These are phyloP conservation scores for Cololabis saira DNA, from an alignment of 2,113 vertebrate species.

Conservation along the genomic window DNA sequence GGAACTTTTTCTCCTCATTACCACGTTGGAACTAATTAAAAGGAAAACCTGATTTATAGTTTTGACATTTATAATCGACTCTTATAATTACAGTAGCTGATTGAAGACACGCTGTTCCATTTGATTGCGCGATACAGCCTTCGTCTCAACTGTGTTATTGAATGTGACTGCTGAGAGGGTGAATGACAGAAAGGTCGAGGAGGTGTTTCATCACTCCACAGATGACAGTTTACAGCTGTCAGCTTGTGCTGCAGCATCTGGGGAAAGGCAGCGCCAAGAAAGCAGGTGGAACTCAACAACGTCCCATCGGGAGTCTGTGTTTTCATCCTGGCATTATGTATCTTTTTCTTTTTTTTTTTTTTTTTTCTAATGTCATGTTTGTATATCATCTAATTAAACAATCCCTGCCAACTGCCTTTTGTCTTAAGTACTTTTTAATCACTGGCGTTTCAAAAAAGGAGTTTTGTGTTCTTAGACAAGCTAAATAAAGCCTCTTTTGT, in stretches of 20 bases:
- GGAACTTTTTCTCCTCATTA: constrained; percentile 22
- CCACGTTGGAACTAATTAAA: constrained; percentile 46
- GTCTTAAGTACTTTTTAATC: background rate
- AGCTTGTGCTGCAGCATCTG: constrained; percentile 20
- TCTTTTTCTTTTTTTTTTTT: constrained; percentile 54
- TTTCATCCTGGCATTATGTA: constrained; percentile 40
- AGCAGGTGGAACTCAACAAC: constrained; percentile 10
- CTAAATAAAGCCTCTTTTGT: no score
- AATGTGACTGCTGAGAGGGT: constrained; percentile 17
- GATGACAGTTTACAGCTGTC: constrained; percentile 41
- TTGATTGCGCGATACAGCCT: constrained; percentile 27
- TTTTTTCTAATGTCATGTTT: constrained; percentile 41
- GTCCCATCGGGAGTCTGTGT: constrained; percentile 25
- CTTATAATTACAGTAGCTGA: constrained; percentile 53
- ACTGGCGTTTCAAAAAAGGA: background rate
- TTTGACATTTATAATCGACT: constrained; percentile 54
- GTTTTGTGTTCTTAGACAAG: no score
- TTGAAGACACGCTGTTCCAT: constrained; percentile 43
- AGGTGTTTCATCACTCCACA: constrained; percentile 36
- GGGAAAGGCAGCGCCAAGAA: constrained; percentile 29
- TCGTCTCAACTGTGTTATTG: constrained; percentile 47
- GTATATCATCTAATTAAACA: constrained; percentile 29
- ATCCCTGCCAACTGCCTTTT: constrained; percentile 9
- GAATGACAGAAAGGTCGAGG: constrained; percentile 46
- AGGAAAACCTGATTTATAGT: constrained; percentile 43